phyloP scores from a whole-genome alignment of 2,113 vertebrate genomes.

The Sturnira hondurensis region DNA sequence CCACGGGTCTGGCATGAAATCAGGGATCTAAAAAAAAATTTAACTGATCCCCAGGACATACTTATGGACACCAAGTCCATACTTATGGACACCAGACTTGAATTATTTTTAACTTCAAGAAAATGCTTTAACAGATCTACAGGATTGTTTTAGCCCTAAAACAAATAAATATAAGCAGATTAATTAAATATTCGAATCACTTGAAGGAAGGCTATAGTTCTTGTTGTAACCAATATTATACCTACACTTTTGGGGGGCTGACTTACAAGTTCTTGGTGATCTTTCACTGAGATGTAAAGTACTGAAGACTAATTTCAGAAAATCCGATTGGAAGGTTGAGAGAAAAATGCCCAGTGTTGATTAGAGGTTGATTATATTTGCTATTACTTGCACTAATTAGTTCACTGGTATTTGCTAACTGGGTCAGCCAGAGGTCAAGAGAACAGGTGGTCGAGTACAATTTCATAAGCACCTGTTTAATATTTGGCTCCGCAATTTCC shows the following conservation, averaged over 20 bases:
- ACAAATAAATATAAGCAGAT: background rate
- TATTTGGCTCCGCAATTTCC: conserved; percentile 81
- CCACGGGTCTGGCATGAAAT: background rate
- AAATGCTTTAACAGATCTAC: background rate
- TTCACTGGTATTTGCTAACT: conserved; percentile 76
- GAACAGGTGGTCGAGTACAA: conserved; percentile 81
- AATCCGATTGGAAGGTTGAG: background rate
- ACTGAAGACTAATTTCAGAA: conserved; percentile 18
- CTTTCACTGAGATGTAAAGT: background rate
- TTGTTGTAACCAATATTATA: background rate
- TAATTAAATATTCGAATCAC: background rate
- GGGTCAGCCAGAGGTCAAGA: conserved; percentile 68
- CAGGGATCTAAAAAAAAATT: background rate
- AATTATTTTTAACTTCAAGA: background rate
- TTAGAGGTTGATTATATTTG: conserved; percentile 64
- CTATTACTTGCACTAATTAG: conserved; percentile 78
- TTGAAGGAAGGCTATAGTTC: background rate
- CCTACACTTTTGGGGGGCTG: background rate
- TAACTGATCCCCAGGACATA: background rate
- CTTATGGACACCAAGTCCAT: background rate
- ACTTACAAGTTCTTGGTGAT: background rate
- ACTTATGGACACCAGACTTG: background rate
- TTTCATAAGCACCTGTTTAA: conserved; percentile 80
- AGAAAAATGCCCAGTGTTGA: conserved; percentile 18
- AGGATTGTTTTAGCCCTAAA: background rate